Conservation (phyloP, 2,888 invertebrate genomes). For the Brachyptera putata region DNA sequence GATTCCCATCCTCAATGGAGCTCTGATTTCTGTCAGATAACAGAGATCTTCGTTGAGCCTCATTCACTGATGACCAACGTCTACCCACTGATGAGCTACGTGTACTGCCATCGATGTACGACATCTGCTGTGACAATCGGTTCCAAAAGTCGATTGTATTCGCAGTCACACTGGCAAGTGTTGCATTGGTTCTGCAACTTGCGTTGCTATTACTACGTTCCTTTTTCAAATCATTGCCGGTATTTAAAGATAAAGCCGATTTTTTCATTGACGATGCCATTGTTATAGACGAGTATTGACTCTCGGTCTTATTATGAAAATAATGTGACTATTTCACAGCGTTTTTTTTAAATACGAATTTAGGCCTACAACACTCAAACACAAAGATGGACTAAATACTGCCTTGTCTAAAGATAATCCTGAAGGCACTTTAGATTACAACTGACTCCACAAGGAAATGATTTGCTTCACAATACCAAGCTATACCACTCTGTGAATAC, state of each 20-base stretch:
- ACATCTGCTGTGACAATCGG: conserved; percentile 38
- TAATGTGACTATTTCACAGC: too few relatives aligned
- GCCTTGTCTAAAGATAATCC: not conserved
- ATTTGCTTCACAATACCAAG: not conserved
- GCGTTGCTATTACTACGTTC: conserved; percentile 27
- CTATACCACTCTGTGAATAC: not conserved
- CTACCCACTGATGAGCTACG: conserved; percentile 26
- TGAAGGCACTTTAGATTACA: not conserved
- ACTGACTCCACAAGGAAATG: too few relatives aligned
- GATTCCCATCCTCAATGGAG: not conserved
- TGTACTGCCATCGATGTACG: conserved; percentile 39
- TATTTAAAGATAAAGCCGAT: conserved; percentile 1
- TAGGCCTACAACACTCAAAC: not conserved
- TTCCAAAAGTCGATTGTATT: conserved; percentile 38
- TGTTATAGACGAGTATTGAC: conserved; percentile 25
- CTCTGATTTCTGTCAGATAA: not conserved
- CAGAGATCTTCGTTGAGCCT: not conserved
- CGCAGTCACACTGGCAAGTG: conserved; percentile 25
- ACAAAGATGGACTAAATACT: not conserved
- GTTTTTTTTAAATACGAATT: not conserved
- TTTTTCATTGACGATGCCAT: conserved; percentile 12
- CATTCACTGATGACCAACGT: too few relatives aligned
- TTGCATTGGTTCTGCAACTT: conserved; percentile 21
- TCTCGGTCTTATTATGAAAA: too few relatives aligned
- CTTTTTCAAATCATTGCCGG: conserved; percentile 2